Conservation (phyloP, 2,888 invertebrate species). For the Andrena camellia region DNA sequence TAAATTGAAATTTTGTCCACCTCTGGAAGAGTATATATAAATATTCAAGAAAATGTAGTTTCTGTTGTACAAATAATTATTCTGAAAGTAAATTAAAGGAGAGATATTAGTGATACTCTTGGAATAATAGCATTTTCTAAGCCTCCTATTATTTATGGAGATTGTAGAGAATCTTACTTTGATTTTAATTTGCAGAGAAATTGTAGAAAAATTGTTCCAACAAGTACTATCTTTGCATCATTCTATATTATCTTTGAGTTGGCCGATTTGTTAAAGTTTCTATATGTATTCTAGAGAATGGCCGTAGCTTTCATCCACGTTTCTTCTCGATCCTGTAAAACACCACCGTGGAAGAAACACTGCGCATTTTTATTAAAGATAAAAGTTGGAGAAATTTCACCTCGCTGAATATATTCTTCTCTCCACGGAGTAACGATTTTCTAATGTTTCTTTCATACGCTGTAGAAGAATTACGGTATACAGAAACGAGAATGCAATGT, state of each 20-base stretch:
- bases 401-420: not conserved
- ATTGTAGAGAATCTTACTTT: too few relatives aligned
- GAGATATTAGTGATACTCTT: too few relatives aligned
- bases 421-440: constrained; percentile 29
- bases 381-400: constrained; percentile 27
- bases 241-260: not conserved
- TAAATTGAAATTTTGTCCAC: too few relatives aligned
- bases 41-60: too few relatives aligned
- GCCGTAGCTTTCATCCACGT: not conserved
- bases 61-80: too few relatives aligned
- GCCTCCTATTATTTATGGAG: too few relatives aligned
- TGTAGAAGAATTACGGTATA: constrained; percentile 42
- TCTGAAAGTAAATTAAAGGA: too few relatives aligned
- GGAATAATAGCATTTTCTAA: too few relatives aligned
- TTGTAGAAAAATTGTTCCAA: not conserved
- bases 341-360: not conserved
- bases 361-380: not conserved
- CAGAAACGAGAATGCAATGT: constrained; percentile 39
- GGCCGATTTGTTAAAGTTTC: not conserved
- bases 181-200: too few relatives aligned
- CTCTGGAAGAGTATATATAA: too few relatives aligned
- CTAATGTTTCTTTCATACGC: constrained; percentile 46
- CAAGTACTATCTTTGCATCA: not conserved
- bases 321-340: not conserved
- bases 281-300: not conserved